A percentile compares a stretch with the other conserved stretches of the same genome.
phyloP scores from a whole-genome alignment of 2,113 vertebrate genomes.

The Hucho hucho region DNA sequence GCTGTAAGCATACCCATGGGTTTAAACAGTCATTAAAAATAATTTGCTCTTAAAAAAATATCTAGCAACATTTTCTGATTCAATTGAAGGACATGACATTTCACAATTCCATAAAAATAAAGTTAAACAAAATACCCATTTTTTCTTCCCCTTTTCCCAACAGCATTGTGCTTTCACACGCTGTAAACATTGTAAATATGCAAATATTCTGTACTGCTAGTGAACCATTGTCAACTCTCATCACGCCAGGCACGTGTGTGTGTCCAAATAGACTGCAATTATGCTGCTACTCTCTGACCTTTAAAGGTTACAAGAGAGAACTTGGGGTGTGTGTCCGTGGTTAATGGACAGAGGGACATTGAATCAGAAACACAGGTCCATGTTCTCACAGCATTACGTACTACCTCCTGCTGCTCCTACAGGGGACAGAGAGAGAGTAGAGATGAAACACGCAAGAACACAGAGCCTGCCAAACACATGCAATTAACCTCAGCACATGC shows the following conservation, averaged over 20 bases:
- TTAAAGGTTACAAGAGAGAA: neutral
- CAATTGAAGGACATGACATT: neutral
- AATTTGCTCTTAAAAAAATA: neutral
- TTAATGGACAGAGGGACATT: neutral
- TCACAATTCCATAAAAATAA: neutral
- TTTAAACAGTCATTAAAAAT: neutral
- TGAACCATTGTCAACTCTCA: no score
- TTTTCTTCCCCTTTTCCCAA: no score
- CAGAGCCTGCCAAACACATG: neutral
- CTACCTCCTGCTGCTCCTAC: slow-evolving; percentile 93
- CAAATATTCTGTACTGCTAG: no score
- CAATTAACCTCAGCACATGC: neutral
- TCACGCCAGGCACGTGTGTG: neutral
- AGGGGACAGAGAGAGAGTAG: neutral
- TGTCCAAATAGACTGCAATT: neutral
- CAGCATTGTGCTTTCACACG: no score
- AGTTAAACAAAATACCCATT: no score
- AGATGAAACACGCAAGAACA: slow-evolving; percentile 1
- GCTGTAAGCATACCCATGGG: no score
- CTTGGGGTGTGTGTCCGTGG: neutral
- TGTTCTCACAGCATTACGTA: slow-evolving; percentile 89
- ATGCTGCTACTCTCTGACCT: neutral
- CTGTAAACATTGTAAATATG: no score
- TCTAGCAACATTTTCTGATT: neutral
- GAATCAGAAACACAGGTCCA: no score